Base-by-base conservation (phyloP, 2,113 vertebrate species). In the Zosterops hypoxanthus region DNA sequence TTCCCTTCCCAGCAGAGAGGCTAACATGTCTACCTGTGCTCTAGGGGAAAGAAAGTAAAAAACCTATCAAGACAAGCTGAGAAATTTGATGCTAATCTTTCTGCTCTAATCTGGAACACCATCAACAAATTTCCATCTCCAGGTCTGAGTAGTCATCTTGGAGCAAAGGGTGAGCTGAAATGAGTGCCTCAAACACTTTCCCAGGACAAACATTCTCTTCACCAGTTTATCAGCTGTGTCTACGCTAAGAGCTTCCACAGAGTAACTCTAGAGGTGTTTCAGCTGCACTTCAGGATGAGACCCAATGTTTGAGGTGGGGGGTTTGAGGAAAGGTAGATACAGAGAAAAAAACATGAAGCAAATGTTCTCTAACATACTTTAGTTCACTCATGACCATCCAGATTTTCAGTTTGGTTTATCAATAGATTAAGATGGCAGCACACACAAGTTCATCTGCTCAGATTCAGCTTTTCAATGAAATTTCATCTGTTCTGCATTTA, bases 241-340 rank as follows among this genome's bases (percentile, higher is more conserved):
- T 69, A 12, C 5, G 5, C 8, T 26, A 25, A 65, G 11, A 80
- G 36, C 33, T 90, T 76, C 33, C 33, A 36, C 10, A 25, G 12
- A 57, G 11, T 47, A 9, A 5, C 33, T 47, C 10, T 9, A 36
- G 21, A 68, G 6, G 7, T 49, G 55, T 63, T 88, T 63, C 64
- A 68, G 26, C 64, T 68, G 23, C 21, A 41, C 12, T 72, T 71
- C 64, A 85, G n/a, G 19, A 53, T 68, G 11, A 59, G 11, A 68
- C 3, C 0, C 12, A 31, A 19, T 22, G 11, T 1, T 28, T 13
- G 14, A 18, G 7, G 9, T 4, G 2, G 2, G 1, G 8, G 13
- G 17, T 3, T 24, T n/a, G 12, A 81, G 9, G 23, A 88, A 81
- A 52, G 71, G 42, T 34, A 66, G 29, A 57, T 17, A 66, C 31